phyloP scores from a whole-genome alignment of 2,113 vertebrate species.

The Esox niger region DNA sequence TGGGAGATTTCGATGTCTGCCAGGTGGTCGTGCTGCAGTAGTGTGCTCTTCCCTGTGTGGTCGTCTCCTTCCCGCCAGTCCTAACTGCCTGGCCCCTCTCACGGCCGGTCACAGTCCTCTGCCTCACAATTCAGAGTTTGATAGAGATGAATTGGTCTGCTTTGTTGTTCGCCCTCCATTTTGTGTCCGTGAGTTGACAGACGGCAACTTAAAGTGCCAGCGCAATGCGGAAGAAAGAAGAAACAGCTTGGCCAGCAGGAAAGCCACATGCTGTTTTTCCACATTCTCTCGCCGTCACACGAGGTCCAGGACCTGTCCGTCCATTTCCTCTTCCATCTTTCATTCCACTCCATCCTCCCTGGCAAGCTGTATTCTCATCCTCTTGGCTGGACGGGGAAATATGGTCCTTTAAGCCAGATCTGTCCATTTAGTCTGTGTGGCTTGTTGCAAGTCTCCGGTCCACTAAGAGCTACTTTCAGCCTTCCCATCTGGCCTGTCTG shows the following conservation, averaged over 20 bases:
- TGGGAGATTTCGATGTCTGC: constrained; percentile 71
- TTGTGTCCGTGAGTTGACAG: constrained; percentile 34
- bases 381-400: neutral
- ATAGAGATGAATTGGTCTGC: constrained; percentile 45
- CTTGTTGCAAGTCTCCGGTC: too few species aligned
- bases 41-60: too few species aligned
- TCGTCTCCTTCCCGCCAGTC: constrained; percentile 12
- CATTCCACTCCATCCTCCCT: constrained; percentile 26
- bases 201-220: neutral
- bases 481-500: too few species aligned
- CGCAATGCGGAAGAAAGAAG: constrained; percentile 19
- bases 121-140: constrained; percentile 35
- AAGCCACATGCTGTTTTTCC: neutral
- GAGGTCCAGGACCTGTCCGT: too few species aligned
- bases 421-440: neutral
- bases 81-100: constrained; percentile 38
- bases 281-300: constrained; percentile 2
- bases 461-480: too few species aligned
- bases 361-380: constrained; percentile 32
- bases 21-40: constrained; percentile 28
- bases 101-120: constrained; percentile 44
- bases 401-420: neutral
- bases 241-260: constrained; percentile 14
- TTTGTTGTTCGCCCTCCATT: constrained; percentile 32
- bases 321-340: constrained; percentile 8